phyloP scores from a whole-genome alignment of 2,888 invertebrate genomes.

The Mamestra brassicae region DNA sequence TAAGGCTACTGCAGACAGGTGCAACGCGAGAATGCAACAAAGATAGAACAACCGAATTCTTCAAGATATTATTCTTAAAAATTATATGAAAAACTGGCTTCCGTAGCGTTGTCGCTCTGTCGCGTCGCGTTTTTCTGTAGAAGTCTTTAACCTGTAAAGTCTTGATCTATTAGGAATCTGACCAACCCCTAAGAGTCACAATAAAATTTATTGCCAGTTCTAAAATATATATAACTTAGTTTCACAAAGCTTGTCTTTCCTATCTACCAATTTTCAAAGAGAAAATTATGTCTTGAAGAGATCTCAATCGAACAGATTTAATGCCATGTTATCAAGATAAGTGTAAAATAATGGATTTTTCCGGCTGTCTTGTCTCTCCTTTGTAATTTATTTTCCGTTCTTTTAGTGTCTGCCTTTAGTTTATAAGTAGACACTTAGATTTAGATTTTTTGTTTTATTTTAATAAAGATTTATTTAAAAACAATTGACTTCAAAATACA shows the following conservation, averaged over 20 bases:
- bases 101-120: neutral
- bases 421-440: slow-evolving; percentile 18
- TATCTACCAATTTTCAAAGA: slow-evolving; percentile 60
- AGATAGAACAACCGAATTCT: neutral
- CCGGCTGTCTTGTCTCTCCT: slow-evolving; percentile 43
- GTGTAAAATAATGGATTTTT: slow-evolving; percentile 64
- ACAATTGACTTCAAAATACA: no score
- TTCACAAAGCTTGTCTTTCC: slow-evolving; percentile 42
- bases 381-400: slow-evolving; percentile 49
- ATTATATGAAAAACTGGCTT: no score
- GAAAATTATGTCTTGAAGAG: slow-evolving; percentile 64
- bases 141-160: neutral
- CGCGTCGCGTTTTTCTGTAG: neutral
- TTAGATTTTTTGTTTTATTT: neutral
- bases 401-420: slow-evolving; percentile 37
- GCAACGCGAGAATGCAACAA: no score
- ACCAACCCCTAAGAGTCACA: slow-evolving; percentile 29
- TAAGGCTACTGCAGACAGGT: no score
- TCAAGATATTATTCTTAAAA: neutral
- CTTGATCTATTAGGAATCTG: slow-evolving; percentile 24
- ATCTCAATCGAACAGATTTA: slow-evolving; percentile 67
- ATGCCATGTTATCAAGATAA: slow-evolving; percentile 64
- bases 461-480: neutral
- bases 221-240: slow-evolving; percentile 57
- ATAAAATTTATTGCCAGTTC: slow-evolving; percentile 55